Percentiles rank a stretch among this genome's conserved stretches.
Conservation (phyloP, 2,113 vertebrate genomes). For the Sinocyclocheilus grahami region DNA sequence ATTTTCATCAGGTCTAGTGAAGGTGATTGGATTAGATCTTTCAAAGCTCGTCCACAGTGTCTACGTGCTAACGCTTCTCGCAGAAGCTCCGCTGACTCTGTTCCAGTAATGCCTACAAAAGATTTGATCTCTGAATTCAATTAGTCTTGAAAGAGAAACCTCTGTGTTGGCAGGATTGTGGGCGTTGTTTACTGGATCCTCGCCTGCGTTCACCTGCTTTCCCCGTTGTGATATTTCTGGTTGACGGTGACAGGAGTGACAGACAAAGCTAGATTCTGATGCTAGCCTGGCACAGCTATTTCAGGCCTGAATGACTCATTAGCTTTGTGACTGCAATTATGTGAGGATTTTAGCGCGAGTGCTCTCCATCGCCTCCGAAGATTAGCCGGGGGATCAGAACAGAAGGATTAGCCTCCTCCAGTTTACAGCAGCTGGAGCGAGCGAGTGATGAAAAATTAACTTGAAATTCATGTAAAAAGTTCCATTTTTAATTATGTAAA, state of each 20-base stretch:
- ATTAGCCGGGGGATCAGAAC: conserved; percentile 66
- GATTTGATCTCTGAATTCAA: conserved; percentile 46
- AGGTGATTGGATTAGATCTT: conserved; percentile 30
- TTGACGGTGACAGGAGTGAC: conserved; percentile 45
- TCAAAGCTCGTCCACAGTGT: conserved; percentile 4
- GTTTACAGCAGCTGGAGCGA: conserved; percentile 43
- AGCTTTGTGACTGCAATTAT: conserved; percentile 72
- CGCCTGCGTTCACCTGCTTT: conserved; percentile 10
- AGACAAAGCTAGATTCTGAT: conserved; percentile 47
- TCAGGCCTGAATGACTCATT: conserved; percentile 69
- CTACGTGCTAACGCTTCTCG: neutral
- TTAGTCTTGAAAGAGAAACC: conserved; percentile 37
- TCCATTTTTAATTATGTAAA: conserved; percentile 7
- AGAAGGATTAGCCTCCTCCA: conserved; percentile 65
- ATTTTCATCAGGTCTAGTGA: conserved; percentile 23
- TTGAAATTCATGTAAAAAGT: conserved; percentile 15
- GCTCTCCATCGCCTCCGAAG: conserved; percentile 63
- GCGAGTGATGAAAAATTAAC: conserved; percentile 36
- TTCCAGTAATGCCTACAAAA: conserved; percentile 37
- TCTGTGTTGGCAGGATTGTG: conserved; percentile 16
- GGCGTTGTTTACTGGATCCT: conserved; percentile 17
- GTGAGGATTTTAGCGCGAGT: conserved; percentile 59
- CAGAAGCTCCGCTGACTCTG: neutral
- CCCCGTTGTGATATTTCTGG: conserved; percentile 35
- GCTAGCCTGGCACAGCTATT: conserved; percentile 51